Conservation (phyloP, 2,113 vertebrate species). For the Elephantulus edwardii region DNA sequence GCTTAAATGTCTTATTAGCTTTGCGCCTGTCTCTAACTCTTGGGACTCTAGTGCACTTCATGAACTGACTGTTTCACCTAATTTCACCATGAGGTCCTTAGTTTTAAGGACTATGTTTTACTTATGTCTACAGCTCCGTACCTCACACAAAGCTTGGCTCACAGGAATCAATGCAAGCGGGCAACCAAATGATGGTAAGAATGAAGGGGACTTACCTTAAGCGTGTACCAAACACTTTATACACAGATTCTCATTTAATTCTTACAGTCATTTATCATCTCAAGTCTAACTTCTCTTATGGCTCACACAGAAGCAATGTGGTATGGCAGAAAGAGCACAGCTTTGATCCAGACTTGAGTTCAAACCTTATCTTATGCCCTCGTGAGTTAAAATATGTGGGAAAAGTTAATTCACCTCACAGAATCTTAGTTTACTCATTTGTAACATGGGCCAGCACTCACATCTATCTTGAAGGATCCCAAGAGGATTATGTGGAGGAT, state of each 20-base stretch:
- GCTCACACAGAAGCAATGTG: neutral
- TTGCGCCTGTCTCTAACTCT: neutral
- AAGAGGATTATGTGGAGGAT: neutral
- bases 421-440: conserved; percentile 1
- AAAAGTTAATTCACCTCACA: neutral
- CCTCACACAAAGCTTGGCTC: neutral
- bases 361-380: neutral
- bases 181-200: neutral
- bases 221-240: neutral
- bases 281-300: conserved; percentile 12
- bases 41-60: neutral
- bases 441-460: neutral
- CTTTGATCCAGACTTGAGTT: neutral
- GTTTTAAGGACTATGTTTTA: neutral
- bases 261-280: neutral
- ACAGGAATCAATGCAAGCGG: neutral
- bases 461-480: neutral
- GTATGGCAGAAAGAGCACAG: neutral
- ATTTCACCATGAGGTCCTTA: neutral
- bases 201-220: neutral
- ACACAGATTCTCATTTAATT: neutral
- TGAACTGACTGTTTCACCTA: neutral
- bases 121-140: neutral
- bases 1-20: neutral
- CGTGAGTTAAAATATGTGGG: neutral